Conservation (phyloP, 2,113 vertebrate genomes). For the Casuarius casuarius region DNA sequence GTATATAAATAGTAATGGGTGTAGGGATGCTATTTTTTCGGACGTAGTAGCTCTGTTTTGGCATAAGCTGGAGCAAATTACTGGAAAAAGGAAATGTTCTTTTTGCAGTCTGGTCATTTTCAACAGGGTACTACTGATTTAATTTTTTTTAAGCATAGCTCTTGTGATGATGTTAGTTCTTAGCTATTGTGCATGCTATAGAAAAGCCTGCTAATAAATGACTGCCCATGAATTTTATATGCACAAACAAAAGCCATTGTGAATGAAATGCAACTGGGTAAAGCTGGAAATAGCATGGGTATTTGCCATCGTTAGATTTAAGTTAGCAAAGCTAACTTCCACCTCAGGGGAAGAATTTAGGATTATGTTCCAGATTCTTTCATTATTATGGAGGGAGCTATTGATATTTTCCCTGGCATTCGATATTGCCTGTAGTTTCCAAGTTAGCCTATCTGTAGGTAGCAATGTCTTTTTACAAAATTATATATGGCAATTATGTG, state of each 20-base stretch:
- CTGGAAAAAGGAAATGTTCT: not conserved
- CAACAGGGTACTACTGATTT: rapidly evolving
- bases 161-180: not conserved
- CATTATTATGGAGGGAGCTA: not conserved
- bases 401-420: not conserved
- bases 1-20: not conserved
- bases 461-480: not conserved
- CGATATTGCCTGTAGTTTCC: not conserved
- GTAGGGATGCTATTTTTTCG: not conserved
- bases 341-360: not conserved
- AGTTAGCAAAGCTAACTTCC: not conserved
- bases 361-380: not conserved
- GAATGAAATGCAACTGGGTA: not conserved
- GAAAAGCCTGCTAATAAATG: not conserved
- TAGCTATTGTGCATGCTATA: not conserved
- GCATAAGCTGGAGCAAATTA: not conserved
- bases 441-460: not conserved
- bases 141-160: not conserved
- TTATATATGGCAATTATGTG: not conserved
- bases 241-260: not conserved
- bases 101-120: not conserved
- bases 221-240: not conserved
- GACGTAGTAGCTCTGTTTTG: not conserved
- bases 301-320: not conserved
- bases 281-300: not conserved